Percentiles rank a stretch among this genome's conserved stretches.
phyloP scores from a whole-genome alignment of 2,797 vertebrate species.

The Martes flavigula region DNA sequence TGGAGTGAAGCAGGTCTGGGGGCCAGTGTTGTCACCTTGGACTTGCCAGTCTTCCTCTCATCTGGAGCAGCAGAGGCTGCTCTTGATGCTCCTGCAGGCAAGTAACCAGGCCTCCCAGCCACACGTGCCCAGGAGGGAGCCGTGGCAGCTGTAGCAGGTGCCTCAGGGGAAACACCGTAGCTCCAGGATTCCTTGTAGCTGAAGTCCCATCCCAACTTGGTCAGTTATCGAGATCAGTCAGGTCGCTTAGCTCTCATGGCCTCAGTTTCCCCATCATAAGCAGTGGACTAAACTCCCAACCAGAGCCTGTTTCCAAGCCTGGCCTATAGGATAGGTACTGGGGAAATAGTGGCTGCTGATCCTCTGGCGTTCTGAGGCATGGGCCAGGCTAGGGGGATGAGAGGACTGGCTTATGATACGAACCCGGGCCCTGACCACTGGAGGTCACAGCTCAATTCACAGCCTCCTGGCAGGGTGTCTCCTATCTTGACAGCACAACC shows the following conservation, averaged over 20 bases:
- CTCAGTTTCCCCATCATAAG: not conserved
- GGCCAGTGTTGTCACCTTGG: not conserved
- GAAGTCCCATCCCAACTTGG: not conserved
- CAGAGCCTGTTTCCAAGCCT: not conserved
- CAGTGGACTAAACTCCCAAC: not conserved
- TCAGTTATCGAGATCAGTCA: not conserved
- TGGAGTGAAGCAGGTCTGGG: not conserved
- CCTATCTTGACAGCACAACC: not conserved
- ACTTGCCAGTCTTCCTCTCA: not conserved
- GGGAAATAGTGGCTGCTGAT: not conserved
- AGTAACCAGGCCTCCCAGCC: not conserved
- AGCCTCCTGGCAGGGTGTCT: not conserved
- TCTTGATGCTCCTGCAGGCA: not conserved
- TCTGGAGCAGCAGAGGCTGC: not conserved
- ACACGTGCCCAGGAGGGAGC: not conserved
- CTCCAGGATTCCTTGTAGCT: not conserved
- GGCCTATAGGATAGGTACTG: not conserved
- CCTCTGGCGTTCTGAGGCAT: not conserved
- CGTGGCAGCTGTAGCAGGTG: not conserved
- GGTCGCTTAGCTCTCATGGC: not conserved
- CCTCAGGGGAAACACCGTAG: not conserved
- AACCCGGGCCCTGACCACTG: not conserved
- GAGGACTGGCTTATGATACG: not conserved
- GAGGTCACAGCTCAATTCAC: not conserved
- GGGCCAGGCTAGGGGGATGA: not conserved